These are phyloP conservation scores for Leucosticte australis DNA, from an alignment of 2,113 vertebrate species.

Conservation along the genomic window DNA sequence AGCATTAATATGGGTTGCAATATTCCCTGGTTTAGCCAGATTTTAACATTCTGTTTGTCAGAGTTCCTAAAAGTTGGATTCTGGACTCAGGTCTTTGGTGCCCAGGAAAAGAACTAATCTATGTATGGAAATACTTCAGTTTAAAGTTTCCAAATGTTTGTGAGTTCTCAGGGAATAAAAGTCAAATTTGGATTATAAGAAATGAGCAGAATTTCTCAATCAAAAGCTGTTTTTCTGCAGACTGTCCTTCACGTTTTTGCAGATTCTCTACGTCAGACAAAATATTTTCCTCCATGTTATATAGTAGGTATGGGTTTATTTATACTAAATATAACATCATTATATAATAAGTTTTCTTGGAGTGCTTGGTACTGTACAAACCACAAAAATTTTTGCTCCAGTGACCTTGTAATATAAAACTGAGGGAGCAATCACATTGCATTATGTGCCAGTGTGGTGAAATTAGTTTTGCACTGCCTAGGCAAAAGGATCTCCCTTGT, in stretches of 20 bases:
- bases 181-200: background rate
- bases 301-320: slow-evolving; percentile 18
- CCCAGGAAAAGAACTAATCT: background rate
- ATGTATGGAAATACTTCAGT: slow-evolving; percentile 8
- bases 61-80: background rate
- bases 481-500: slow-evolving; percentile 61
- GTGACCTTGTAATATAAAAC: slow-evolving; percentile 65
- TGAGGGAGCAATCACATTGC: slow-evolving; percentile 54
- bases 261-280: background rate
- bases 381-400: slow-evolving; percentile 61
- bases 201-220: background rate
- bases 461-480: slow-evolving; percentile 63
- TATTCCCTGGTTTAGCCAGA: background rate
- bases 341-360: slow-evolving; percentile 55
- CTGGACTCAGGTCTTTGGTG: background rate
- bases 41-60: background rate
- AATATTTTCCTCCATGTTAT: background rate
- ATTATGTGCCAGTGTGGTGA: slow-evolving; percentile 54
- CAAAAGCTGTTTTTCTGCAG: background rate
- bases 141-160: slow-evolving; percentile 38
- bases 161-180: background rate
- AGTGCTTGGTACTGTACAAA: slow-evolving; percentile 49
- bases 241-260: background rate
- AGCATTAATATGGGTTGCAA: background rate
- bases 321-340: slow-evolving; percentile 22